Evolutionary conservation across 1,140 invertebrate species (phyloP).

Genomic region (Hetaerina americana): DNA sequence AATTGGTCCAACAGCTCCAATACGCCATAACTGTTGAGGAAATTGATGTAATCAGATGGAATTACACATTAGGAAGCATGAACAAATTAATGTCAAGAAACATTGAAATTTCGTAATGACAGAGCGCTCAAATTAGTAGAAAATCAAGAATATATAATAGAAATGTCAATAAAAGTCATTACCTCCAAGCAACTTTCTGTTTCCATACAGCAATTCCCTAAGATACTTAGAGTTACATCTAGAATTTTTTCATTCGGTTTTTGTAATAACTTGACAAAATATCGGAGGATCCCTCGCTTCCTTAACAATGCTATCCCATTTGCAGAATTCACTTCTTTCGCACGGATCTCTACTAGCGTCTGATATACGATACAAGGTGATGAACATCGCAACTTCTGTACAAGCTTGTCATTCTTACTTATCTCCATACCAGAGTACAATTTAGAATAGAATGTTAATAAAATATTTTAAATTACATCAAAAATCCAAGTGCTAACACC

Average conservation of each 20-base stretch:
- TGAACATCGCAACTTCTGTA: background rate
- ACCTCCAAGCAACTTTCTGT: slow-evolving; percentile 22
- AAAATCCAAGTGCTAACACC: no score
- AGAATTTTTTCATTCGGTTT: slow-evolving; percentile 36
- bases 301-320: background rate
- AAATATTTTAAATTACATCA: no score
- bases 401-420: background rate
- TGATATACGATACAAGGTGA: background rate
- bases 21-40: slow-evolving; percentile 28
- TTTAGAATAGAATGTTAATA: no score
- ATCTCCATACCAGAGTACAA: background rate
- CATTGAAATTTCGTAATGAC: no score
- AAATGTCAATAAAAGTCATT: no score
- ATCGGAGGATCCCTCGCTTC: slow-evolving; percentile 21
- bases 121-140: no score
- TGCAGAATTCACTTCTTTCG: background rate
- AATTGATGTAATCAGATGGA: slow-evolving; percentile 12
- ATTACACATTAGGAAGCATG: no score
- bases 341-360: background rate
- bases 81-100: no score
- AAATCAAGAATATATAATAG: no score
- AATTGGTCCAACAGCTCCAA: slow-evolving; percentile 27
- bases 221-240: slow-evolving; percentile 38
- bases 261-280: slow-evolving; percentile 16
- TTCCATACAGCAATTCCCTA: slow-evolving; percentile 42